phyloP scores from a whole-genome alignment of 2,113 vertebrate species.

The Choloepus hoffmanni region DNA sequence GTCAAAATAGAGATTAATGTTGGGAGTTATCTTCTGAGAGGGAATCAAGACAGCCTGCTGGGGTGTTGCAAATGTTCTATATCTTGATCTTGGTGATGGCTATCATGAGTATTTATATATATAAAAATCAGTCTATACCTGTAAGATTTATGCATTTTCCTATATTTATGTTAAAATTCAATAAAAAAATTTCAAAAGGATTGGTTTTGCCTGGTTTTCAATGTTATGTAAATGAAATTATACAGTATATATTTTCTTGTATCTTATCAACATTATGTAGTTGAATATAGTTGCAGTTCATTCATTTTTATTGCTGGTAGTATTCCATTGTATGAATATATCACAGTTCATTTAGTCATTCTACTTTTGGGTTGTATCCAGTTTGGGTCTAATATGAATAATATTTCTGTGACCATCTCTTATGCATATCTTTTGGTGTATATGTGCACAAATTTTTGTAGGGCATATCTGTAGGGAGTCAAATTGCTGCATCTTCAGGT shows the following conservation, averaged over 20 bases:
- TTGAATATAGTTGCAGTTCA: background rate
- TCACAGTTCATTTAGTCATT: background rate
- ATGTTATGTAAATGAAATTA: background rate
- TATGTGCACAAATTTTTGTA: background rate
- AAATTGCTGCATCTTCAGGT: background rate
- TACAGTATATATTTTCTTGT: background rate
- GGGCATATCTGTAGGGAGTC: constrained; percentile 5
- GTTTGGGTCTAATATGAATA: constrained; percentile 12
- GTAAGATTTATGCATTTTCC: constrained; percentile 5
- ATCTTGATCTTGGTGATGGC: background rate
- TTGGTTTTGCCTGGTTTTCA: background rate
- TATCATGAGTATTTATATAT: background rate
- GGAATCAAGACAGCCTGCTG: background rate
- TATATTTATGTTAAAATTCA: background rate
- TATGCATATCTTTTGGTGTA: background rate
- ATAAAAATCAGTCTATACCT: background rate
- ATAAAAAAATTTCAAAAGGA: background rate
- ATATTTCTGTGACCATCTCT: background rate
- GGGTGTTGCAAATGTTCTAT: background rate
- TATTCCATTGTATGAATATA: background rate
- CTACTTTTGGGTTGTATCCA: background rate
- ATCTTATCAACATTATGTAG: background rate
- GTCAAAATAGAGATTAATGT: background rate
- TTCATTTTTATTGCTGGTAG: background rate
- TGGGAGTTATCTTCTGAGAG: background rate